Evolutionary conservation across 2,113 vertebrate species (phyloP), one percentile per base, ranked within the genome.

Genomic region (Psittacula cyanocephala): DNA sequence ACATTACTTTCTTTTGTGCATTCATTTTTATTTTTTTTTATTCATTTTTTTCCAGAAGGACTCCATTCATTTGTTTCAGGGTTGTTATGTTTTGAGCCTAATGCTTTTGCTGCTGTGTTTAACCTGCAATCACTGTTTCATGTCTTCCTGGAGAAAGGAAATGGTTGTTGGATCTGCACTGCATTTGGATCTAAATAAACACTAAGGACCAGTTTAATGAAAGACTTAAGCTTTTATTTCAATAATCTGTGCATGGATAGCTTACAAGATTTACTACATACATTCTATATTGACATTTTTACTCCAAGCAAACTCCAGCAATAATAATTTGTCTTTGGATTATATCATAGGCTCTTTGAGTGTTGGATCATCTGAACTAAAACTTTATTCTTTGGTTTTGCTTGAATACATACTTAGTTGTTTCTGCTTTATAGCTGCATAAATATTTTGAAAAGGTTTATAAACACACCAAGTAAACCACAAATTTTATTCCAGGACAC

Each of bases 141-240:
- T 86, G 79, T 90, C 37, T 69, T 81, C 37, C 17, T 67, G 20
- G 33, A 91, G 15, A 17, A 75, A 55, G 6, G 19, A 93, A 92
- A 43, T 55, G 3, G 4, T 60, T 67, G 13, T 25, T 65, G 65
- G 27, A 64, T 82, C 27, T 65, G 11, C 44, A 19, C 13, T 79
- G 13, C 28, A 43, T 85, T 93, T 89, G 46, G 18, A 82, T 94
- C 44, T 88, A 75, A 91, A 28, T 27, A 78, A 93, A 91, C 29
- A 65, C 10, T 43, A 72, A 37, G 24, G 50, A 76, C 22, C 39
- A 50, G 6, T 76, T 91, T 68, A 62, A 43, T 65, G 52, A 93
- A 87, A 75, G 35, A 49, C 27, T 60, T 91, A 43, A 75, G 64
- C 5, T 87, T 94, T 71, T 89, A 35, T 82, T 52, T 88, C 57